Percentiles rank a stretch among this genome's conserved stretches.
phyloP scores from a whole-genome alignment of 2,113 vertebrate species.

The Equus quagga region DNA sequence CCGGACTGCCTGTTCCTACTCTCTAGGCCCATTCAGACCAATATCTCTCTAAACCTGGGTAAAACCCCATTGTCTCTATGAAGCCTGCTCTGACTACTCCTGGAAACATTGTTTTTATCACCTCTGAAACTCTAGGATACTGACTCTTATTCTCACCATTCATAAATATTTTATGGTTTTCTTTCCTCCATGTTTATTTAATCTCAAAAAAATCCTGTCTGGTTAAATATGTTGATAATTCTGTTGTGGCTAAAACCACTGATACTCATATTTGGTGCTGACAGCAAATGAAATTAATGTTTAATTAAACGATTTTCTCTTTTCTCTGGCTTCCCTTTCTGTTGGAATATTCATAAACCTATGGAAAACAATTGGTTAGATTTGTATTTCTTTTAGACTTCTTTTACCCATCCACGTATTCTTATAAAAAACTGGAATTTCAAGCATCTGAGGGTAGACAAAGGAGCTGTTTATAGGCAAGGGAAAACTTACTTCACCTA shows the following conservation, averaged over 20 bases:
- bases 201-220: conserved; percentile 15
- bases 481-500: background rate
- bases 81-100: background rate
- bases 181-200: conserved; percentile 48
- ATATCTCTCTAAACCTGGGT: background rate
- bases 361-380: background rate
- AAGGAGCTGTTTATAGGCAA: background rate
- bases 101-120: conserved; percentile 44
- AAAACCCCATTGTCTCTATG: background rate
- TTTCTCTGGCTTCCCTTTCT: background rate
- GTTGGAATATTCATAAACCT: background rate
- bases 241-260: background rate
- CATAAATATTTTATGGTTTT: conserved; percentile 34
- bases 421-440: background rate
- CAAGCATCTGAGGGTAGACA: background rate
- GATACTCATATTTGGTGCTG: background rate
- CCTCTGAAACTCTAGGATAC: conserved; percentile 36
- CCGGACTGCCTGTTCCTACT: background rate
- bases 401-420: background rate
- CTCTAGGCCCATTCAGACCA: background rate
- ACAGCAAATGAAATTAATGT: background rate
- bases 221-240: background rate
- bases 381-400: background rate
- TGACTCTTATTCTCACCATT: background rate
- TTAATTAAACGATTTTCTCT: background rate